Percentiles rank a stretch among this genome's conserved stretches.
Evolutionary conservation across 2,797 vertebrate species (phyloP).

Genomic region (Eidolon dupreanum): DNA sequence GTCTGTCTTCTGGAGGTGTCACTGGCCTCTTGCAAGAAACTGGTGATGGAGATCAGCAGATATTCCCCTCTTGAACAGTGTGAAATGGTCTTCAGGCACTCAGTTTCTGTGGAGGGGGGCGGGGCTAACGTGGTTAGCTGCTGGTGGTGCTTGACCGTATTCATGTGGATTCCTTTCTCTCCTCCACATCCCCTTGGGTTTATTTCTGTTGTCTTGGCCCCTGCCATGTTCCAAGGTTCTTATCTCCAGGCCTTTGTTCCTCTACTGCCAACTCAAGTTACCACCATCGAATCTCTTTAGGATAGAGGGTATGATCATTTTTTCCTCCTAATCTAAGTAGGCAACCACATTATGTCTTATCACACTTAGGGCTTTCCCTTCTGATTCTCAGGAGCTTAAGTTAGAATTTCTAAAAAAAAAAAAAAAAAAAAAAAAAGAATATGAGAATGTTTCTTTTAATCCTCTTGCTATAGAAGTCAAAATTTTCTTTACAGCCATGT

Average conservation of each 20-base stretch:
- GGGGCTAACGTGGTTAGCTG: fast-evolving
- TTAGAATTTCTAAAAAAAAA: not conserved
- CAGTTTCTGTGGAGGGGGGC: fast-evolving
- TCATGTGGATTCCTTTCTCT: no score
- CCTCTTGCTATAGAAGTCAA: not conserved
- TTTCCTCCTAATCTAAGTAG: not conserved
- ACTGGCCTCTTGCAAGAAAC: not conserved
- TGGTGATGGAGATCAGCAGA: not conserved
- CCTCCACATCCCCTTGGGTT: fast-evolving
- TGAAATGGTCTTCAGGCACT: not conserved
- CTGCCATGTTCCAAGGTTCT: not conserved
- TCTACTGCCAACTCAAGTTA: not conserved
- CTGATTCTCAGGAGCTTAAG: not conserved
- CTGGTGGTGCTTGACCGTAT: not conserved
- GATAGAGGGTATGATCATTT: not conserved
- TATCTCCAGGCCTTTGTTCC: not conserved
- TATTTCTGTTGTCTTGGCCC: not conserved
- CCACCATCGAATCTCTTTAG: not conserved
- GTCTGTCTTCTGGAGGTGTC: not conserved
- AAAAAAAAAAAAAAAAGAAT: not conserved
- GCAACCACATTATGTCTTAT: not conserved
- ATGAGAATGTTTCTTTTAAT: not conserved
- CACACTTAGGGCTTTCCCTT: not conserved
- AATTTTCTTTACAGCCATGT: not conserved
- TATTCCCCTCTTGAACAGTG: not conserved